A percentile compares a stretch with the other conserved stretches of the same genome.
These are phyloP conservation scores for Ibycter americanus DNA, from an alignment of 2,797 vertebrate species.

Conservation along the genomic window DNA sequence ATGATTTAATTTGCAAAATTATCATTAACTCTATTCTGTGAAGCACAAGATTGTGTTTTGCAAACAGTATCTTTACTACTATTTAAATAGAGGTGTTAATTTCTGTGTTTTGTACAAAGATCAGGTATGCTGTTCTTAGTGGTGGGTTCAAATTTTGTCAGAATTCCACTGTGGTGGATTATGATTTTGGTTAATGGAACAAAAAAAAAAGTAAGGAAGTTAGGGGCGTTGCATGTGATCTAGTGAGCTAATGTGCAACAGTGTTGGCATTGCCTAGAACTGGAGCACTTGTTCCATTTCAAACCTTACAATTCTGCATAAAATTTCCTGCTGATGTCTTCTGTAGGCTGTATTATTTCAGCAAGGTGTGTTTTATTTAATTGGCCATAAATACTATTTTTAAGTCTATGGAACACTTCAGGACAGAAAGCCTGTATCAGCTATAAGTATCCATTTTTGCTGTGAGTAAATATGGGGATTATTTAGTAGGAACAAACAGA, in stretches of 20 bases:
- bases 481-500: background rate
- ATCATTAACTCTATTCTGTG: background rate
- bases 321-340: background rate
- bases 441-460: fast-evolving
- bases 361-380: background rate
- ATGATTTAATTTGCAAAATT: background rate
- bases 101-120: fast-evolving
- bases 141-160: fast-evolving
- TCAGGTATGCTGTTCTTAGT: background rate
- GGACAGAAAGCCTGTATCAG: background rate
- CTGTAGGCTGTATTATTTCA: background rate
- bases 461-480: background rate
- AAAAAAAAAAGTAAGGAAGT: no score
- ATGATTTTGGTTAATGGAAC: background rate
- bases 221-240: background rate
- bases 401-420: background rate
- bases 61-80: fast-evolving
- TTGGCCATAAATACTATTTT: background rate
- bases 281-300: background rate
- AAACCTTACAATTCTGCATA: no score
- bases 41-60: background rate
- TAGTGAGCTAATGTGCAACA: no score
- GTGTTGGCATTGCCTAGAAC: fast-evolving
- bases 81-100: background rate
- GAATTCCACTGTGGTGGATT: fast-evolving